A percentile compares a stretch with the other conserved stretches of the same genome.
phyloP scores from a whole-genome alignment of 2,888 invertebrate genomes.

The Aleiodes alternator region DNA sequence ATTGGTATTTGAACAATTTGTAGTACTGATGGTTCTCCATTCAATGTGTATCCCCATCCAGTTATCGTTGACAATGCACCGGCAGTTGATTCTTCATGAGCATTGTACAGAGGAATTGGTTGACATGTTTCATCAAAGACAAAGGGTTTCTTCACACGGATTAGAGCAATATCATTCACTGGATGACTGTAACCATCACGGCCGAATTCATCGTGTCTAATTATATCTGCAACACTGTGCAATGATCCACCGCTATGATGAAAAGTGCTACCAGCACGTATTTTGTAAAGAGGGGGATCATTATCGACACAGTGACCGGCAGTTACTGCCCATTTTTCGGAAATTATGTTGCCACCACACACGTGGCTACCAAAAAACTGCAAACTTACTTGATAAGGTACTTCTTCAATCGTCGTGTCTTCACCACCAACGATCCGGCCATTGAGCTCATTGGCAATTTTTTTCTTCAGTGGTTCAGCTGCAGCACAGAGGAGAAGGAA shows the following conservation, averaged over 20 bases:
- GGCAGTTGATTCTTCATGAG: slow-evolving; percentile 53
- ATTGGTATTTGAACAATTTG: slow-evolving; percentile 78
- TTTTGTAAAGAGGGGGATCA: slow-evolving; percentile 43
- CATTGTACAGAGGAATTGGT: slow-evolving; percentile 74
- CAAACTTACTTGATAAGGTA: slow-evolving; percentile 77
- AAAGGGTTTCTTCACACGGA: slow-evolving; percentile 76
- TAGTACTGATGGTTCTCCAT: slow-evolving; percentile 54
- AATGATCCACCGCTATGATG: slow-evolving; percentile 77
- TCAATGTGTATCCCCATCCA: slow-evolving; percentile 56
- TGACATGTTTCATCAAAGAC: slow-evolving; percentile 75
- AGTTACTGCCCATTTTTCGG: slow-evolving; percentile 76
- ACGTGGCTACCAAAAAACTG: slow-evolving; percentile 68
- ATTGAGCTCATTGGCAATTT: neutral
- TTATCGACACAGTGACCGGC: slow-evolving; percentile 77
- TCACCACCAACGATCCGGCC: slow-evolving; percentile 76
- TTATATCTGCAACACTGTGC: slow-evolving; percentile 75
- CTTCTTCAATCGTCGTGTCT: slow-evolving; percentile 74
- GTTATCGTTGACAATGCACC: slow-evolving; percentile 52
- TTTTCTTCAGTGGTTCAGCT: neutral
- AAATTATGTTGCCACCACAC: slow-evolving; percentile 79
- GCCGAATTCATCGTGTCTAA: slow-evolving; percentile 77
- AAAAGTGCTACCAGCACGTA: slow-evolving; percentile 77
- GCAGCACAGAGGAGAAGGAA: neutral
- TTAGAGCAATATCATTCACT: slow-evolving; percentile 77
- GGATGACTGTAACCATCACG: slow-evolving; percentile 69